A percentile compares a stretch with the other conserved stretches of the same genome.
phyloP scores from a whole-genome alignment of 2,113 vertebrate genomes.

The Pongo abelii region DNA sequence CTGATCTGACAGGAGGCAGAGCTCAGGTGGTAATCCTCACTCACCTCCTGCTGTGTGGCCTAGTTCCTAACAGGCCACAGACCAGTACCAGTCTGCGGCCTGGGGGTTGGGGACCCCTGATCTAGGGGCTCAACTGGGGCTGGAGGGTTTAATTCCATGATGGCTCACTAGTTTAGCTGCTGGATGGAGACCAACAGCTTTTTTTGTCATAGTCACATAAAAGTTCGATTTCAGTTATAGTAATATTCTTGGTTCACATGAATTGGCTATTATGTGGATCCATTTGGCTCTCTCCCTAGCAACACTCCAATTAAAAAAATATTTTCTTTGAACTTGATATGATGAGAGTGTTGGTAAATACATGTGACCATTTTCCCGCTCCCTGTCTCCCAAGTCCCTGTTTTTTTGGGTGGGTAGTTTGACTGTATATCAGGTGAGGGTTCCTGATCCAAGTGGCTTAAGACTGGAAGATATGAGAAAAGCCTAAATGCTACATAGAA shows the following conservation, averaged over 20 bases:
- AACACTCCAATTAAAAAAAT: not conserved
- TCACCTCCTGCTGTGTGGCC: no score
- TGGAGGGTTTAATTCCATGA: not conserved
- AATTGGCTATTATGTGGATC: not conserved
- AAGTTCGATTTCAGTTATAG: constrained; percentile 15
- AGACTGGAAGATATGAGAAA: not conserved
- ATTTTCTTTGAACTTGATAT: not conserved
- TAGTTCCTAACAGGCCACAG: no score
- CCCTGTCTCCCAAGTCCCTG: not conserved
- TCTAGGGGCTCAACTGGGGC: not conserved
- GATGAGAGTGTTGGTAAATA: not conserved
- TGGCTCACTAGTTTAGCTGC: not conserved
- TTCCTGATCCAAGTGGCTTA: not conserved
- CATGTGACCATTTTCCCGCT: not conserved
- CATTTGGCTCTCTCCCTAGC: not conserved
- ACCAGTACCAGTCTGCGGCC: no score
- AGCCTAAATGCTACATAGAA: not conserved
- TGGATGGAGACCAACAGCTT: not conserved
- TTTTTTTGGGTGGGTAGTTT: not conserved
- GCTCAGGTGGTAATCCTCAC: no score
- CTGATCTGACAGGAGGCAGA: no score
- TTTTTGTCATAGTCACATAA: not conserved
- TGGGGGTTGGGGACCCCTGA: no score
- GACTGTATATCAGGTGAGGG: not conserved
- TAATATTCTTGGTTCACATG: not conserved